Conservation (phyloP, 2,113 vertebrate genomes). For the Emberiza fucata region DNA sequence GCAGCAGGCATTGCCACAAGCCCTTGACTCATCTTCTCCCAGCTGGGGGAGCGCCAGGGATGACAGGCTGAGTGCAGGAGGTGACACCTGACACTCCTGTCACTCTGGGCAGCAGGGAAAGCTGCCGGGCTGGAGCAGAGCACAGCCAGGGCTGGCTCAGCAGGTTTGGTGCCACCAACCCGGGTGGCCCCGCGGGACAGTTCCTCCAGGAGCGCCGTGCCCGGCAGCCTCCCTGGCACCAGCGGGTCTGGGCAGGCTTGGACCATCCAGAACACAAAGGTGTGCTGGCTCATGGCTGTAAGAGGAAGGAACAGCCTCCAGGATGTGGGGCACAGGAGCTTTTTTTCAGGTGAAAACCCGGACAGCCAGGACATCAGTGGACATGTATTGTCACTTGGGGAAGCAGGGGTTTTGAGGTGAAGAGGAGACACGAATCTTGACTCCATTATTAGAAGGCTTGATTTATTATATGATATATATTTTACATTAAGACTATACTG, state of each 20-base stretch:
- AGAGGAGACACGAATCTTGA: no score
- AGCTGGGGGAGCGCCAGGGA: background rate
- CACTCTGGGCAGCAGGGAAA: background rate
- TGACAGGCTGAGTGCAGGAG: background rate
- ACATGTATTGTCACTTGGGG: no score
- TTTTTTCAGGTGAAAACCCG: background rate
- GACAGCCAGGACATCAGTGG: accelerated
- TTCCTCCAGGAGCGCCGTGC: background rate
- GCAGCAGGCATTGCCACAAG: background rate
- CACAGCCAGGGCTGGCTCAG: background rate
- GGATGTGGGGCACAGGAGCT: background rate
- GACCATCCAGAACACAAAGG: background rate
- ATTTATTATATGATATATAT: no score
- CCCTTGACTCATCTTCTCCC: background rate
- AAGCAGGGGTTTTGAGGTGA: no score
- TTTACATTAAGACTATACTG: no score
- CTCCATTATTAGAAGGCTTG: no score
- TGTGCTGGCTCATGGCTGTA: background rate
- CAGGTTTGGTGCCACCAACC: conserved; percentile 6
- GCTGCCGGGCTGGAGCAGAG: accelerated
- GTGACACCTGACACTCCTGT: background rate
- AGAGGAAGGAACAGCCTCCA: background rate
- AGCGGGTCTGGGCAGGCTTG: background rate
- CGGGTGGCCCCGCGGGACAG: background rate
- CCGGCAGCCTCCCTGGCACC: background rate